Evolutionary conservation across 1,140 invertebrate genomes (phyloP).

Genomic region (Atta colombica): DNA sequence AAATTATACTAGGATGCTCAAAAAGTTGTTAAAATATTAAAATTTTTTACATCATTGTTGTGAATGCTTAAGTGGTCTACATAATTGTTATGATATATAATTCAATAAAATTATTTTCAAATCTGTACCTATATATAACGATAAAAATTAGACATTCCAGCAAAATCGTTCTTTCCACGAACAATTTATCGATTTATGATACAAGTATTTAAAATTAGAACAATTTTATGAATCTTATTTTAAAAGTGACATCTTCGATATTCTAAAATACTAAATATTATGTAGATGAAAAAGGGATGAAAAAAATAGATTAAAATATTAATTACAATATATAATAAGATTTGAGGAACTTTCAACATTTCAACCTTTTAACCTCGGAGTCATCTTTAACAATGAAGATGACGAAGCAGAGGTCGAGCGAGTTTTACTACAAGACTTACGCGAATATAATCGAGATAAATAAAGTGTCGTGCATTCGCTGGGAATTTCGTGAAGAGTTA

Average conservation of each 20-base stretch:
- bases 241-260: background rate
- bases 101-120: too few relatives aligned
- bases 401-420: constrained; percentile 35
- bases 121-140: too few relatives aligned
- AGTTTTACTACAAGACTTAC: constrained; percentile 13
- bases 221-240: background rate
- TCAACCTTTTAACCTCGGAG: constrained; percentile 32
- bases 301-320: background rate
- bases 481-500: constrained; percentile 30
- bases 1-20: too few relatives aligned
- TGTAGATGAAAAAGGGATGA: background rate
- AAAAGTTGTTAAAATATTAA: too few relatives aligned
- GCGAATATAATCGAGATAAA: constrained; percentile 23
- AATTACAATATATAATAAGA: constrained; percentile 1
- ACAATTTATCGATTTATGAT: background rate
- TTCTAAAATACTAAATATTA: background rate
- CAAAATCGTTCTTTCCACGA: too few relatives aligned
- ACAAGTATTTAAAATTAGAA: background rate
- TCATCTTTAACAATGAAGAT: constrained; percentile 41
- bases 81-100: too few relatives aligned
- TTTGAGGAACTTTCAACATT: constrained; percentile 14
- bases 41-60: too few relatives aligned
- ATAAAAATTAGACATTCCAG: too few relatives aligned
- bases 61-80: too few relatives aligned
- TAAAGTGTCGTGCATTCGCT: constrained; percentile 34